A percentile compares a stretch with the other conserved stretches of the same genome.
These are phyloP conservation scores for Hydrocynus forskahlii DNA, from an alignment of 2,797 vertebrate genomes.

Conservation along the genomic window DNA sequence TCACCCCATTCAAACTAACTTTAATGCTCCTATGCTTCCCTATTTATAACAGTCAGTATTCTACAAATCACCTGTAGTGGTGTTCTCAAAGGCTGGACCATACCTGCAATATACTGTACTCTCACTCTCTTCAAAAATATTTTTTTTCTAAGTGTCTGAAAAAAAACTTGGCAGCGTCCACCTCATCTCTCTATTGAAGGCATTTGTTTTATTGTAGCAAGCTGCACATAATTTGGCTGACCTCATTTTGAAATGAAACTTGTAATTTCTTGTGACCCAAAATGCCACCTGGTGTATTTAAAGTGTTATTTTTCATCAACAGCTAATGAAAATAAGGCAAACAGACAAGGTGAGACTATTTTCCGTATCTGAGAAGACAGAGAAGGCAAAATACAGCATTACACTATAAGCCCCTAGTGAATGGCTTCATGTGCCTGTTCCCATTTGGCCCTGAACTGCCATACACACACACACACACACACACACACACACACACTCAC, in stretches of 20 bases:
- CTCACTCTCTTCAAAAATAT: neutral
- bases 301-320: neutral
- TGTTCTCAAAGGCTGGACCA: neutral
- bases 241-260: neutral
- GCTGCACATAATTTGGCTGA: neutral
- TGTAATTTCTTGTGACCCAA: neutral
- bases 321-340: neutral
- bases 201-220: neutral
- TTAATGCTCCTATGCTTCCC: neutral
- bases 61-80: neutral
- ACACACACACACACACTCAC: conserved; percentile 14
- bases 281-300: neutral
- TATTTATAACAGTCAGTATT: neutral
- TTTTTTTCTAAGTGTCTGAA: neutral
- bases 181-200: neutral
- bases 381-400: neutral
- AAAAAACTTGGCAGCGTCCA: neutral
- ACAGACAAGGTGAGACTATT: neutral
- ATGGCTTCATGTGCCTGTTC: neutral
- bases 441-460: conserved; percentile 40
- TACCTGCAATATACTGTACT: neutral
- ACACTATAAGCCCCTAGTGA: conserved; percentile 1
- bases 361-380: neutral
- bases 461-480: conserved; percentile 36
- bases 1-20: too few relatives aligned